These are phyloP conservation scores for Pundamilia nyererei DNA, from an alignment of 2,113 vertebrate species.

Conservation along the genomic window DNA sequence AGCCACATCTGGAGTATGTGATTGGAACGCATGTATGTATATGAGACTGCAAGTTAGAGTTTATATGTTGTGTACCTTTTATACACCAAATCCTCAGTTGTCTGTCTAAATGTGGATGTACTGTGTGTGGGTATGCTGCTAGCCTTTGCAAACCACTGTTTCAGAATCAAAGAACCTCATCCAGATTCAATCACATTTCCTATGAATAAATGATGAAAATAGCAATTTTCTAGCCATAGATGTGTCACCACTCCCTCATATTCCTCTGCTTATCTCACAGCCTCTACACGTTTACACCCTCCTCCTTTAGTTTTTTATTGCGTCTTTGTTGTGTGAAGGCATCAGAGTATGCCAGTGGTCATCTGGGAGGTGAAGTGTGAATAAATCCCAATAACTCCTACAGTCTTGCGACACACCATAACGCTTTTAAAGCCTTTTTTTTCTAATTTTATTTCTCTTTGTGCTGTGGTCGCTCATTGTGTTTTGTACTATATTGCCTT, in stretches of 20 bases:
- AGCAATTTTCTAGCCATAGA: constrained; percentile 30
- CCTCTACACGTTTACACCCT: constrained; percentile 4
- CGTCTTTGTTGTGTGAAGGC: constrained; percentile 3
- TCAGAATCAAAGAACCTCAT: constrained; percentile 22
- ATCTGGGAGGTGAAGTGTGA: constrained; percentile 46
- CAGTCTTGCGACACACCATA: not conserved
- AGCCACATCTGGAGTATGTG: constrained; percentile 49
- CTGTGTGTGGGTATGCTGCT: not conserved
- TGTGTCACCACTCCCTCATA: constrained; percentile 8
- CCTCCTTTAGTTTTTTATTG: constrained; percentile 24
- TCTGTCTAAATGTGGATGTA: not conserved
- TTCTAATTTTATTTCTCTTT: constrained; percentile 16
- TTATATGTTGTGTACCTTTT: not conserved
- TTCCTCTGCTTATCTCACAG: not conserved
- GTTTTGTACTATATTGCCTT: constrained; percentile 41
- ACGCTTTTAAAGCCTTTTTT: constrained; percentile 7
- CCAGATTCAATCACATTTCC: constrained; percentile 46
- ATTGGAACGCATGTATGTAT: not conserved
- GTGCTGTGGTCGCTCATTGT: constrained; percentile 5
- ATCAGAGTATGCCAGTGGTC: constrained; percentile 32
- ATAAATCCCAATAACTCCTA: constrained; percentile 51
- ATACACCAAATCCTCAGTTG: not conserved
- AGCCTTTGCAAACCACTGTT: not conserved
- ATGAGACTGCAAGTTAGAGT: not conserved
- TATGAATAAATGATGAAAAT: constrained; percentile 67